phyloP scores from a whole-genome alignment of 2,113 vertebrate genomes.

The Procavia capensis region DNA sequence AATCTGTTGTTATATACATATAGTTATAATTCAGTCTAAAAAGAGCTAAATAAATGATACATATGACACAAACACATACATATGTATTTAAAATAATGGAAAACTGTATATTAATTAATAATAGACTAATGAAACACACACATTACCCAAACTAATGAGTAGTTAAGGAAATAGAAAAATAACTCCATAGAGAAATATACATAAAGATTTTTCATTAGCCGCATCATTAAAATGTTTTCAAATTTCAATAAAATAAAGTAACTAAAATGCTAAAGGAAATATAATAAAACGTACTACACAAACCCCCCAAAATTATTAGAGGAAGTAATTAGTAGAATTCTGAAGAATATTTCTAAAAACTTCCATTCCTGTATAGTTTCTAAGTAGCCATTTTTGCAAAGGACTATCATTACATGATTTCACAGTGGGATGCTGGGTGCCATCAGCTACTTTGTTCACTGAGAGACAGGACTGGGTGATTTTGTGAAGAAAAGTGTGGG shows the following conservation, averaged over 20 bases:
- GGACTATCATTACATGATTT: constrained; percentile 92
- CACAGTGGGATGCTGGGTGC: constrained; percentile 91
- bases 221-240: neutral
- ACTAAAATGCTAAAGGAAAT: neutral
- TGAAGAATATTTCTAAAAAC: constrained; percentile 93
- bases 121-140: neutral
- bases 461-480: constrained; percentile 97
- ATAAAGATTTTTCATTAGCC: neutral
- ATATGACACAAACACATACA: neutral
- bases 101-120: neutral
- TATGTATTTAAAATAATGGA: neutral
- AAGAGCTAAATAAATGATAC: neutral
- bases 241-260: constrained; percentile 37
- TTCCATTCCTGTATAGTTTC: constrained; percentile 92
- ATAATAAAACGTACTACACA: constrained; percentile 60
- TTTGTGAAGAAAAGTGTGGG: constrained; percentile 93
- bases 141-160: neutral
- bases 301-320: constrained; percentile 86
- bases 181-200: neutral
- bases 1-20: neutral
- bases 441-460: constrained; percentile 91
- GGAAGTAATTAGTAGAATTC: constrained; percentile 94
- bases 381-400: constrained; percentile 91
- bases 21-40: neutral
- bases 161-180: constrained; percentile 11